Evolutionary conservation across 2,113 vertebrate genomes (phyloP).

Genomic region (Dipodomys merriami): DNA sequence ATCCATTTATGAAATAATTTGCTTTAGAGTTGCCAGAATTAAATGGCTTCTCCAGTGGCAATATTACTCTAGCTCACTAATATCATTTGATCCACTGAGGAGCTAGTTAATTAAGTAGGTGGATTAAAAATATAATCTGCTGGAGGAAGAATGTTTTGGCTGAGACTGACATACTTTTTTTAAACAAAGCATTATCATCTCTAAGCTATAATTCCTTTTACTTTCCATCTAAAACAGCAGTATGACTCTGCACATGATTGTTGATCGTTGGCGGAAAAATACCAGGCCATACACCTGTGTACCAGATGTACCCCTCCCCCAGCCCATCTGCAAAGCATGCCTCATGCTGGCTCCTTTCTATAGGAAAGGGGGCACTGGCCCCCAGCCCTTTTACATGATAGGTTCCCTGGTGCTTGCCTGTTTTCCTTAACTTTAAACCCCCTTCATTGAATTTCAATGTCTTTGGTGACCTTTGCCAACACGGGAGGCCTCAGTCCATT

Average conservation of each 20-base stretch:
- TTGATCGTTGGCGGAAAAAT: conserved; percentile 43
- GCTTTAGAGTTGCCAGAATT: conserved; percentile 82
- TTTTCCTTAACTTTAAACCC: conserved; percentile 73
- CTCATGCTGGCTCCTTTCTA: conserved; percentile 73
- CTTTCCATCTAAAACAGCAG: conserved; percentile 63
- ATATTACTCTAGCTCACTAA: conserved; percentile 80
- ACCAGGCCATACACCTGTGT: conserved; percentile 72
- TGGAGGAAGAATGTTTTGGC: conserved; percentile 65
- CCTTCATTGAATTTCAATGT: conserved; percentile 80
- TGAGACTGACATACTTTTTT: neutral
- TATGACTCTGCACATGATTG: neutral
- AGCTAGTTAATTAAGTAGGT: conserved; percentile 81
- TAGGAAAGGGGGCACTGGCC: conserved; percentile 56
- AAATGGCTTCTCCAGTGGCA: conserved; percentile 77
- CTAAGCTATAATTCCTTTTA: conserved; percentile 53
- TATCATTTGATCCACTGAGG: conserved; percentile 77
- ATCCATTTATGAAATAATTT: conserved; percentile 81
- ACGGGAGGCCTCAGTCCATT: conserved; percentile 63
- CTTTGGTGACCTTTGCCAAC: conserved; percentile 75
- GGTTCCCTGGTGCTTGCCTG: conserved; percentile 72
- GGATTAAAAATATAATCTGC: conserved; percentile 76
- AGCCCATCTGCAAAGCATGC: conserved; percentile 67
- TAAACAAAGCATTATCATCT: conserved; percentile 7
- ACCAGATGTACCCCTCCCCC: conserved; percentile 72
- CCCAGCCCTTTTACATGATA: conserved; percentile 60